A percentile compares a stretch with the other conserved stretches of the same genome.
Conservation (phyloP, 1,140 invertebrate genomes). For the Drosophila ercepeae region DNA sequence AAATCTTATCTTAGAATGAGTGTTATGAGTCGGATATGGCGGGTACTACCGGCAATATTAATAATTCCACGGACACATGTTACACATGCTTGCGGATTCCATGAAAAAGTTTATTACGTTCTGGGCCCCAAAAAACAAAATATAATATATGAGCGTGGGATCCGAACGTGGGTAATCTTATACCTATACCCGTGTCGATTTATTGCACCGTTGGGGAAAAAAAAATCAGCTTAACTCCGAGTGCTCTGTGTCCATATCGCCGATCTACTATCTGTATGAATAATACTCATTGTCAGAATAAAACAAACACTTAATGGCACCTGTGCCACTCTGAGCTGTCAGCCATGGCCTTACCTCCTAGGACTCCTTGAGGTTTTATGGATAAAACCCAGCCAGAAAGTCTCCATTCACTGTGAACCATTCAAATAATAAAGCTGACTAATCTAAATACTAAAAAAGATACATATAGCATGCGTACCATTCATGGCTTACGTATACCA, state of each 20-base stretch:
- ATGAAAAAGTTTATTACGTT: conserved; percentile 5
- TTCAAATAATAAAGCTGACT: neutral
- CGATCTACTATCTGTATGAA: conserved; percentile 5
- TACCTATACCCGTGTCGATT: conserved; percentile 12
- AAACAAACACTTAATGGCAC: neutral
- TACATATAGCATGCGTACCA: neutral
- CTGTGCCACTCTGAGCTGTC: neutral
- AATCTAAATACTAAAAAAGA: neutral
- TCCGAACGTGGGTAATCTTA: conserved; percentile 13
- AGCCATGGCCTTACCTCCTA: too few species aligned
- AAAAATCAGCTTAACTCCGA: conserved; percentile 1
- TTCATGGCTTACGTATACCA: neutral
- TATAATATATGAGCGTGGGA: conserved; percentile 33
- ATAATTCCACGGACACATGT: conserved; percentile 19
- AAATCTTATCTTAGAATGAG: conserved; percentile 4
- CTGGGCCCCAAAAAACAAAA: neutral
- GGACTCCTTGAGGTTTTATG: too few species aligned
- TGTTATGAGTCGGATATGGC: conserved; percentile 20
- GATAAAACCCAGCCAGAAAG: too few species aligned
- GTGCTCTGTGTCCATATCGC: conserved; percentile 4
- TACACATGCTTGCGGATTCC: conserved; percentile 7
- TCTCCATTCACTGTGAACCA: too few species aligned
- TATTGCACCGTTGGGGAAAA: conserved; percentile 8
- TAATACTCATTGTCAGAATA: neutral
- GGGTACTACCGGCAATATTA: neutral